Percentiles rank a stretch among this genome's conserved stretches.
Evolutionary conservation across 2,113 vertebrate genomes (phyloP).

Genomic region (Catharus fuscescens): DNA sequence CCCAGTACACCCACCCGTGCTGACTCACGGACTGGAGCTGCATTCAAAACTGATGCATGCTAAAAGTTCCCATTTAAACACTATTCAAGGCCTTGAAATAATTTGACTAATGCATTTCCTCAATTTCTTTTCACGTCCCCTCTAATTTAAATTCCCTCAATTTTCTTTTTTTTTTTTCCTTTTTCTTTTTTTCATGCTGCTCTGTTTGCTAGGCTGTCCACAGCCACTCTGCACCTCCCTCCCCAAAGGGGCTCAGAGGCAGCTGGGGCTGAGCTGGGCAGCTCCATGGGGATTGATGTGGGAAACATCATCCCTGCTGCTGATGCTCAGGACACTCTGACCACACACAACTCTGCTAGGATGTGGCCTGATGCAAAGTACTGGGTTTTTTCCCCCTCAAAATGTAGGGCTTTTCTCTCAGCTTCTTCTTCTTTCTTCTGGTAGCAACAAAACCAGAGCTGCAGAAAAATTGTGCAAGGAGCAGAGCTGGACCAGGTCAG

Average conservation of each 20-base stretch:
- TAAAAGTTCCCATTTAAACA: conserved; percentile 19
- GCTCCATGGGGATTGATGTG: neutral
- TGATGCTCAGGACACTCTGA: neutral
- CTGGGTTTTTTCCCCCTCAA: rapidly evolving
- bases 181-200: neutral
- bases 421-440: neutral
- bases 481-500: rapidly evolving
- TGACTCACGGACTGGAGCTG: conserved; percentile 19
- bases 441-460: neutral
- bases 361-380: neutral
- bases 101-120: conserved; percentile 26
- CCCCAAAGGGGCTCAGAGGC: neutral
- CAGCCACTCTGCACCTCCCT: neutral
- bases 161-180: neutral
- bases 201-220: neutral
- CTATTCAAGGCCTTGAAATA: neutral
- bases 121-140: neutral
- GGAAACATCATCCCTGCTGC: neutral
- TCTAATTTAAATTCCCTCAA: neutral
- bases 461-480: neutral
- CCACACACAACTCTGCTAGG: neutral
- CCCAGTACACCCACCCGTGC: conserved; percentile 45
- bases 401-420: neutral
- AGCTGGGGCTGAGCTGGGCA: neutral
- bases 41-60: conserved; percentile 1